phyloP scores from a whole-genome alignment of 2,797 vertebrate species.

The Sparus aurata region DNA sequence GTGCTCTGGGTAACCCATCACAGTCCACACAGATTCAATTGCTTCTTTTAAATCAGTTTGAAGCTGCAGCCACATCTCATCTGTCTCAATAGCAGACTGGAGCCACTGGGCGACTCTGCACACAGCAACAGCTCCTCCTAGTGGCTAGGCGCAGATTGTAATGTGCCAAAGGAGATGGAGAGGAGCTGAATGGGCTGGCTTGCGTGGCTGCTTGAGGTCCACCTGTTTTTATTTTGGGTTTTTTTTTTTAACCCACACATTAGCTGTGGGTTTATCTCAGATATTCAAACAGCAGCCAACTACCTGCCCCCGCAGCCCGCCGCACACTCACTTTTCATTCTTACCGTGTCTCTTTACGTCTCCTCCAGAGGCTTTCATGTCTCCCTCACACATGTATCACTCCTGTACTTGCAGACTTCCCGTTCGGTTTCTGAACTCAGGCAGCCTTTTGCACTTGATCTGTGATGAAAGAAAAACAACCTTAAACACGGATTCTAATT shows the following conservation, averaged over 20 bases:
- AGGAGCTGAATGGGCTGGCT: constrained; percentile 34
- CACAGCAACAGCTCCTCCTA: constrained; percentile 86
- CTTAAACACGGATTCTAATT: constrained; percentile 59
- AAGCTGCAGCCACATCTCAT: constrained; percentile 85
- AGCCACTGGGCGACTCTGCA: constrained; percentile 54
- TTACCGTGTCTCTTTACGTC: constrained; percentile 35
- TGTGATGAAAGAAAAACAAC: constrained; percentile 72
- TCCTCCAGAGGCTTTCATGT: constrained; percentile 58
- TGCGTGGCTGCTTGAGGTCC: constrained; percentile 50
- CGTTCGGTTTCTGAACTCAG: constrained; percentile 55
- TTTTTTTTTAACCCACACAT: constrained; percentile 22
- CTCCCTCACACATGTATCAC: constrained; percentile 30
- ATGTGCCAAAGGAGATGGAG: constrained; percentile 24
- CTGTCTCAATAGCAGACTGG: constrained; percentile 77
- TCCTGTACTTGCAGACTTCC: constrained; percentile 49
- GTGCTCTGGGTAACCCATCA: constrained; percentile 86
- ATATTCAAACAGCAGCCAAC: constrained; percentile 42
- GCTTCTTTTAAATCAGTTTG: constrained; percentile 88
- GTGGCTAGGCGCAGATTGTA: constrained; percentile 65
- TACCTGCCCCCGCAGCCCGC: constrained; percentile 15
- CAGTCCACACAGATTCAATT: constrained; percentile 86
- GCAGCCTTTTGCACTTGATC: constrained; percentile 69
- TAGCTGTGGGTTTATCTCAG: constrained; percentile 52
- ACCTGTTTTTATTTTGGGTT: constrained; percentile 54
- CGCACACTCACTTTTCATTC: constrained; percentile 57